Base-by-base conservation (phyloP, 2,888 invertebrate genomes). In the Tipula lateralis region DNA sequence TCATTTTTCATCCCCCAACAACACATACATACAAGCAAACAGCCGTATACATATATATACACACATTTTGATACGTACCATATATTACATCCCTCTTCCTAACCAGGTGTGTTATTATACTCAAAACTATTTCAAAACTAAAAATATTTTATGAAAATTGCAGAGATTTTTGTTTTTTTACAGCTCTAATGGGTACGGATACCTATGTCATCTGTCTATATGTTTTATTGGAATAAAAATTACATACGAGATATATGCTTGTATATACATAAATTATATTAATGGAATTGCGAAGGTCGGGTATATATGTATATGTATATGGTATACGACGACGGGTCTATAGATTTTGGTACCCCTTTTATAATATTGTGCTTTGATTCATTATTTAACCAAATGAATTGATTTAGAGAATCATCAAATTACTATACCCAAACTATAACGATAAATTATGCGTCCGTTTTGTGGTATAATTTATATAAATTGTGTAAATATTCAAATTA, bases 201-300 rank as follows among this genome's bases (percentile, higher is more conserved):
- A 66, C 66, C 66, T 66, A 66, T 66, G 66, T 66, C 66, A 66
- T 66, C 66, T 66, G 66, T 66, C 66, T 66, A 66, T 66, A 66
- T 66, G 24, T 66, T 66, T 66, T 66, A 66, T 66, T 66, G 66
- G 66, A 24, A 66, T 24, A 66, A 66, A 66, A 66, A 24, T 66
- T 66, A 66, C 66, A 19, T 66, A 24, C 66, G 3, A 66, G 19
- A 24, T 50, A 2, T 39, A 32, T 32, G 6, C 32, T 7, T 32
- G 32, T 32, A 39, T 44, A 66, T 24, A 66, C 66, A 66, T 66
- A 66, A 66, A 66, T 66, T 66, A 66, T 24, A 66, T 66, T 66
- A 66, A 66, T 66, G 66, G 66, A 66, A 66, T 66, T 66, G 66
- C 24, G 66, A 66, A 66, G 66, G 66, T 66, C 66, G 66, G 66